Evolutionary conservation across 1,140 invertebrate species (phyloP).

Genomic region (Bicyclus anynana): DNA sequence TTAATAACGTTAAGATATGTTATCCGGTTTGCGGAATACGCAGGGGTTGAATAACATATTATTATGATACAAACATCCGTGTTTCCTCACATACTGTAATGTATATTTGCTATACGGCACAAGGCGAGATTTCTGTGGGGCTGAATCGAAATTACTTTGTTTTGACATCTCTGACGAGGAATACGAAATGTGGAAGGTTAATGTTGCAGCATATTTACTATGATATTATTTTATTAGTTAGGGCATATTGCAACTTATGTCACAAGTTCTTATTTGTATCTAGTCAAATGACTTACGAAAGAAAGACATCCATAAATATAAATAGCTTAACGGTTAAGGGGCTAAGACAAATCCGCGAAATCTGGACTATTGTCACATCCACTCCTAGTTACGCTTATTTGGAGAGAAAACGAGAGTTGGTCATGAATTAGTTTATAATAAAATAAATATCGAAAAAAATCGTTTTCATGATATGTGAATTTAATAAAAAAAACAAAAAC

Average conservation of each 20-base stretch:
- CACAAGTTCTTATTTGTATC: not conserved
- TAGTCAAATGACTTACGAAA: no score
- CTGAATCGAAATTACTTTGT: conserved; percentile 56
- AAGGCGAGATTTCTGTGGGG: conserved; percentile 31
- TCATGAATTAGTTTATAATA: no score
- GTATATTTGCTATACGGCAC: conserved; percentile 34
- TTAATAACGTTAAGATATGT: no score
- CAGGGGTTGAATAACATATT: conserved; percentile 42
- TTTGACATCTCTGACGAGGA: conserved; percentile 35
- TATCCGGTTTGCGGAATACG: not conserved
- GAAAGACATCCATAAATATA: no score
- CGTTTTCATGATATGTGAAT: no score
- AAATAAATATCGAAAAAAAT: no score
- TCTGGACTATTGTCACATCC: no score
- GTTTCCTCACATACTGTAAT: conserved; percentile 57
- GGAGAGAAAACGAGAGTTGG: no score
- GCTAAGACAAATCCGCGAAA: no score
- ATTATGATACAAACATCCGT: conserved; percentile 47
- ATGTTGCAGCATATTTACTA: conserved; percentile 22
- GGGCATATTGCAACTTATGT: conserved; percentile 12
- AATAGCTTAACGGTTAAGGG: no score
- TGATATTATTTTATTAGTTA: conserved; percentile 17
- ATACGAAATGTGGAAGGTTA: conserved; percentile 28
- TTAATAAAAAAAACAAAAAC: no score
- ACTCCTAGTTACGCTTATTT: no score